Evolutionary conservation across 1,140 invertebrate genomes (phyloP), one percentile per base, ranked within the genome.

Genomic region (Atopsyche davidsoni): DNA sequence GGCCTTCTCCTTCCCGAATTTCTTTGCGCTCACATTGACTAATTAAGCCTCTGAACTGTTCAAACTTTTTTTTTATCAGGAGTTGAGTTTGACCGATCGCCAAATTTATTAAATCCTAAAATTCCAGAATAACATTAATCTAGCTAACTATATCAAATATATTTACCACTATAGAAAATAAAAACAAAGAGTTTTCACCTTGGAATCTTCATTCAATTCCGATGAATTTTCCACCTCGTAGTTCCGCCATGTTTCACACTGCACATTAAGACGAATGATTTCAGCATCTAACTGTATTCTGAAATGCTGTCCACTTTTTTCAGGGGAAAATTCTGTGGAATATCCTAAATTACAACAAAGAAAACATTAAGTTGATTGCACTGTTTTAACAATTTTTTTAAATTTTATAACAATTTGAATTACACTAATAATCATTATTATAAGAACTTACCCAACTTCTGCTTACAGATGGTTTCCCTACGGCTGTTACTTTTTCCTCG

Each of bases 31-130:
- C 79, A 58, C 82, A 86, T 39, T 80, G 73, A 25, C 75, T 65
- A 14, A 87, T 80, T 1, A 89, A 64, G 1, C 70, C 62, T 14
- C 64, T 57, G 53, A 87, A 87, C 60, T 85, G 78, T 59, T 79
- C 68, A 53, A 87, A 80, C 55, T 86, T 83, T 53, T 85, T 82
- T 4, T 61, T 68, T 0, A 85, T 77, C 2, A 89, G 60, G 7
- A 87, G 62, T 46, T 79, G 74, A 0, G 83, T 81, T 60, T 87
- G 82, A 0, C 85, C 83, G 22, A 85, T 72, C 1, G 79, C 75
- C 16, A 80, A 75, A 57, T 81, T 73, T 28, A 88, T 84, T 61
- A 79, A 68, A 59, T 82, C 79, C 22, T 60, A 13, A 45, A 55
- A 55, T 22, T 9, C 11, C 39, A 46, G n/a, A 23, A 28, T 49